Evolutionary conservation across 2,797 vertebrate species (phyloP), one percentile per base, ranked within the genome.

Genomic region (Sebastes kiyomatsui): DNA sequence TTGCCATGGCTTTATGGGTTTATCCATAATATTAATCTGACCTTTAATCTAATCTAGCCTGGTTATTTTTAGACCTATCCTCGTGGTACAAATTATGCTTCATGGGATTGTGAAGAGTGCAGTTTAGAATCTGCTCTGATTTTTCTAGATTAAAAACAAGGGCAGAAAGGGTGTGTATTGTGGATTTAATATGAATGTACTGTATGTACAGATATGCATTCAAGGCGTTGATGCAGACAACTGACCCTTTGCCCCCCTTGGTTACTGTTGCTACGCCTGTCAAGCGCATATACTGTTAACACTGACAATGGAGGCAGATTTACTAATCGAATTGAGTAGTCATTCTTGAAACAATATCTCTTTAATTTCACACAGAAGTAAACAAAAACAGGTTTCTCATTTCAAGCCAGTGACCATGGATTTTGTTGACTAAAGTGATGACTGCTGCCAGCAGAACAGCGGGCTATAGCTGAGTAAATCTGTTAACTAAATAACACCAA

Each of bases 21-120:
- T 61, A 85, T 79, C 67, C 25, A 67, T 75, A 7, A 60, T n/a
- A 49, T 75, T 23, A 77, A 52, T 86, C 64, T 85, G 72, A 84
- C 66, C 83, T 79, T 72, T 82, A 72, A 82, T 23, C 66, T 72
- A 8, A n/a, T 66, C 30, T 7, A 33, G 8, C 42, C 42, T 20
- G 56, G 54, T 71, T 78, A 77, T 82, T 82, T 87, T 76, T 70
- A 72, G 72, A 68, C 52, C 27, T 33, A 10, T 55, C 33, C n/a
- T 64, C 7, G 4, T 65, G 49, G 58, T 67, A 52, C 9, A 58
- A 16, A 30, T 77, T 11, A 65, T 62, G 20, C 68, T 66, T 68
- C 14, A 60, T n/a, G n/a, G 13, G 28, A 70, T 35, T 55, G 81
- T 55, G 5, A 1, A 68, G 46, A 64, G 4, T 2, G 55, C 52